Base-by-base conservation (phyloP, 2,113 vertebrate genomes). In the Pelmatolapia mariae region DNA sequence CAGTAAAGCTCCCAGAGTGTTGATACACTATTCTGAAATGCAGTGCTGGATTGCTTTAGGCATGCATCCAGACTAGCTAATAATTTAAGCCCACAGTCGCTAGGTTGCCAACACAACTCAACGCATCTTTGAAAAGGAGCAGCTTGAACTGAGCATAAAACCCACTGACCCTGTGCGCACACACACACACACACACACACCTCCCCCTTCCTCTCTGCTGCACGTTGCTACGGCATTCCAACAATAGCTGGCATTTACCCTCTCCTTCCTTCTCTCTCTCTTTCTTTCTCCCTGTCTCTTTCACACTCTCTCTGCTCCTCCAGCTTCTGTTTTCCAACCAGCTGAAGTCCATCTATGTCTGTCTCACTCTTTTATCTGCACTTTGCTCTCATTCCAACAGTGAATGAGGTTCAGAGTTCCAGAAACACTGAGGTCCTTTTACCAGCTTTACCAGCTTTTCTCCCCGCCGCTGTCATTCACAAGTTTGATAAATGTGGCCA, bases 231-330 rank as follows among this genome's bases (percentile, higher is more conserved):
- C 87, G 87, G 90, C 90, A 92, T 94, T 94, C 94, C 92, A 91
- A 96, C 94, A 95, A 95, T 94, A 94, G 94, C 94, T 92, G 95
- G 92, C 90, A 96, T 96, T 95, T 93, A 89, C 85, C 66, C 91
- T 93, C 84, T 84, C 80, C 61, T 87, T 76, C 86, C 68, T 50
- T 71, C 86, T 81, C 73, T 81, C 73, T 86, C 82, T 63, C 81
- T 76, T 84, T 45, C 47, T 54, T 71, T 63, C 80, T 87, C 84
- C 43, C 86, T n/a, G 45, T 33, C 26, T 52, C 90, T 86, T 76
- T 90, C 84, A 63, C 73, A 40, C 82, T 80, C 79, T 82, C 86
- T 86, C 82, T 82, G 80, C 71, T 87, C 81, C 63, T 45, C 82
- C 71, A 89, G 82, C 89, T 89, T 90, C 89, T 91, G 80, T 89